Base-by-base conservation (phyloP, 2,113 vertebrate species). In the Oriolus oriolus region DNA sequence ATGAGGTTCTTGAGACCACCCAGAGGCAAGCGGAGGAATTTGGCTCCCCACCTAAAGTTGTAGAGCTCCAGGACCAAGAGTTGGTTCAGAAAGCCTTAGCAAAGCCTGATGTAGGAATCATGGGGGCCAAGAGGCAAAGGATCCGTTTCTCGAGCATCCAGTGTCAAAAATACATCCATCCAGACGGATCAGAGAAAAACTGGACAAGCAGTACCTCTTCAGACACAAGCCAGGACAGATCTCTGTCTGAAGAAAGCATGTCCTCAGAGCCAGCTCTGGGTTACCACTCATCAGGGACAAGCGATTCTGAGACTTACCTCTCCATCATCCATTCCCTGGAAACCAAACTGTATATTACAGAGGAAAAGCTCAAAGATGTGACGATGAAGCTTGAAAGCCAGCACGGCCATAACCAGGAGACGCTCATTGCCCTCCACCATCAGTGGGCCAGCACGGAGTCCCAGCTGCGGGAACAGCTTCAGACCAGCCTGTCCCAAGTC, bases 61-160 rank as follows among this genome's bases (percentile, higher is more conserved):
- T 23, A 6, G 97, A 98, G 20, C 61, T 84, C n/a, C 93, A 95
- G 33, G 97, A 97, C 41, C 95, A 92, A 74, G 98, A 98, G 60
- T 37, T 95, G 13, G 74, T 90, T 68, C 93, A 88, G 41, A 98
- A 97, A 54, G 89, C 89, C 16, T 97, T 97, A 60, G 92, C 81
- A 81, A 98, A 97, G 52, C 84, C 96, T 10, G 98, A 99, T 41
- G 84, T 97, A 23, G 98, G 98, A 69, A 93, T 96, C 42, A 95
- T 98, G 52, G 97, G 98, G 37, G 89, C 98, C 57, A 99, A 99
- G 95, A 98, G 98, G 81, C 99, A 98, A 96, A 98, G 98, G 81
- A 99, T 99, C 76, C 98, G 98, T 18, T 99, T 99, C 96, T 99
- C 99, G 0, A 99, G 96, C 30, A 99, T 99, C 94, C 99, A 99